Percentiles rank a stretch among this genome's conserved stretches.
Conservation (phyloP, 2,888 invertebrate genomes). For the Troilus luridus region DNA sequence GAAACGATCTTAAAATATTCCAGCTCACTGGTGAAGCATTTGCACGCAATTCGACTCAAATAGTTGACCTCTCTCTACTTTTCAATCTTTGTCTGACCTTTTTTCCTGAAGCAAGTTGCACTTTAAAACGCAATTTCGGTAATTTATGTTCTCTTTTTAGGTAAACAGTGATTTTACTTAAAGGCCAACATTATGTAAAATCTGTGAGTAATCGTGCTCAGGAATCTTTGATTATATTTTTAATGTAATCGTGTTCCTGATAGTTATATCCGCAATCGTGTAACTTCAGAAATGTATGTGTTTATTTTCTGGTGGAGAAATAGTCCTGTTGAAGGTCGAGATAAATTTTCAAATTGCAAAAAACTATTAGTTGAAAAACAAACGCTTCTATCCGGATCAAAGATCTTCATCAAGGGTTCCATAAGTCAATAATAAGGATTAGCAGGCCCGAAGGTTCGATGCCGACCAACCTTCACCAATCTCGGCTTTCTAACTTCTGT, state of each 20-base stretch:
- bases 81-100: background rate
- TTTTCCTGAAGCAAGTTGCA: background rate
- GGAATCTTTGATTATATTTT: background rate
- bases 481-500: no score
- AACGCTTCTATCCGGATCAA: no score
- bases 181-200: background rate
- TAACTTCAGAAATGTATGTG: background rate
- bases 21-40: background rate
- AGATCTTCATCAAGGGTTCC: no score
- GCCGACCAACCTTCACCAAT: no score
- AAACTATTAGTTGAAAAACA: no score
- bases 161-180: background rate
- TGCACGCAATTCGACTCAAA: background rate
- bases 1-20: background rate
- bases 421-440: no score
- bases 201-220: background rate
- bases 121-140: conserved; percentile 8
- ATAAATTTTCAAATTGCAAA: no score
- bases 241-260: background rate
- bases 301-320: no score
- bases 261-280: background rate
- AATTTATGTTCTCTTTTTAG: background rate
- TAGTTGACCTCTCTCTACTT: background rate
- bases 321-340: no score
- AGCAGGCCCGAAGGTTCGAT: no score